Conservation (phyloP, 2,888 invertebrate genomes). For the Netelia fuscicornis region DNA sequence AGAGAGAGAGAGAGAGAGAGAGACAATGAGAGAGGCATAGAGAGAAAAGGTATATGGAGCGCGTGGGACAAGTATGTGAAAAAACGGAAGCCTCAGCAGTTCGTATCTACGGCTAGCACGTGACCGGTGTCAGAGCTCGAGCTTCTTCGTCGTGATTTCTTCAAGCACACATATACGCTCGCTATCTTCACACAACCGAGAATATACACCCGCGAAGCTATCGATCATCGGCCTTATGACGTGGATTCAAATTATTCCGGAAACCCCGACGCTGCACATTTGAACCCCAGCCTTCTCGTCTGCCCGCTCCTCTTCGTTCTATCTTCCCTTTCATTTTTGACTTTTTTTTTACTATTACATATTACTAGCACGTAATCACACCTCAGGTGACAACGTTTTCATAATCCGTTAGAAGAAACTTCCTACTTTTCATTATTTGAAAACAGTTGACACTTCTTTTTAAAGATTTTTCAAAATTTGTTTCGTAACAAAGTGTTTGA, state of each 20-base stretch:
- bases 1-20: conserved; percentile 17
- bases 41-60: conserved; percentile 21
- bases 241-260: conserved; percentile 75
- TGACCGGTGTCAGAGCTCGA: conserved; percentile 70
- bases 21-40: conserved; percentile 5
- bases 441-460: no score
- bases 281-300: conserved; percentile 23
- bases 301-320: not conserved
- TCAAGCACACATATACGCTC: not conserved
- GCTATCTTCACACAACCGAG: not conserved
- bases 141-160: conserved; percentile 32
- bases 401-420: no score
- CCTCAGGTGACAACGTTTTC: no score
- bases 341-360: not conserved
- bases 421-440: no score
- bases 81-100: conserved; percentile 77
- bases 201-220: conserved; percentile 40
- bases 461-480: no score
- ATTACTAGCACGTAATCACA: no score
- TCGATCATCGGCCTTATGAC: conserved; percentile 72
- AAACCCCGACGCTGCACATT: conserved; percentile 30
- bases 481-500: no score
- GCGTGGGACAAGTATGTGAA: conserved; percentile 35
- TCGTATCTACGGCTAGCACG: conserved; percentile 74
- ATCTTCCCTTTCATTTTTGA: not conserved